Conservation (phyloP, 2,113 vertebrate species). For the Oncorhynchus clarkii region DNA sequence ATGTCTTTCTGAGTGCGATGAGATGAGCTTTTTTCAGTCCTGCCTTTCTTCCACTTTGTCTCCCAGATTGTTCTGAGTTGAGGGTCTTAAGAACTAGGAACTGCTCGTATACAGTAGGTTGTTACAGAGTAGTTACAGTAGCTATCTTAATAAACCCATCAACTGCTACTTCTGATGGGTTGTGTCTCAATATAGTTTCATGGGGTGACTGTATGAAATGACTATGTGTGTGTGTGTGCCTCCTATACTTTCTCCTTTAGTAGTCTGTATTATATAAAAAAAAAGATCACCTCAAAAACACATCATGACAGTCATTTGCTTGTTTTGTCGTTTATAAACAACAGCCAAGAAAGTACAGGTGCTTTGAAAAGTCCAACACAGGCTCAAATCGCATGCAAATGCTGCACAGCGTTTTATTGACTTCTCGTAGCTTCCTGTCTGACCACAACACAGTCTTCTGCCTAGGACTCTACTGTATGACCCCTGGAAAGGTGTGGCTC, state of each 20-base stretch:
- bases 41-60: slow-evolving; percentile 4
- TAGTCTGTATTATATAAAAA: neutral
- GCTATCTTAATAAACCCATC: neutral
- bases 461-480: slow-evolving; percentile 21
- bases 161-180: neutral
- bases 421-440: neutral
- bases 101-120: neutral
- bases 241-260: neutral
- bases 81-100: neutral
- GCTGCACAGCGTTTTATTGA: neutral
- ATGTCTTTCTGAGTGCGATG: slow-evolving; percentile 1
- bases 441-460: slow-evolving; percentile 10
- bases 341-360: slow-evolving; percentile 20
- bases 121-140: neutral
- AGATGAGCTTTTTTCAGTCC: neutral
- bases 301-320: neutral
- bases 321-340: neutral
- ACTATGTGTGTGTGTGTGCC: neutral
- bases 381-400: slow-evolving; percentile 45
- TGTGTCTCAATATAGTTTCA: neutral
- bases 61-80: neutral
- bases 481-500: slow-evolving; percentile 35
- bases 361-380: slow-evolving; percentile 11
- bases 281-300: neutral
- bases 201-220: neutral